Percentiles rank a stretch among this genome's conserved stretches.
These are phyloP conservation scores for Aldabrachelys gigantea DNA, from an alignment of 2,113 vertebrate species.

Conservation along the genomic window DNA sequence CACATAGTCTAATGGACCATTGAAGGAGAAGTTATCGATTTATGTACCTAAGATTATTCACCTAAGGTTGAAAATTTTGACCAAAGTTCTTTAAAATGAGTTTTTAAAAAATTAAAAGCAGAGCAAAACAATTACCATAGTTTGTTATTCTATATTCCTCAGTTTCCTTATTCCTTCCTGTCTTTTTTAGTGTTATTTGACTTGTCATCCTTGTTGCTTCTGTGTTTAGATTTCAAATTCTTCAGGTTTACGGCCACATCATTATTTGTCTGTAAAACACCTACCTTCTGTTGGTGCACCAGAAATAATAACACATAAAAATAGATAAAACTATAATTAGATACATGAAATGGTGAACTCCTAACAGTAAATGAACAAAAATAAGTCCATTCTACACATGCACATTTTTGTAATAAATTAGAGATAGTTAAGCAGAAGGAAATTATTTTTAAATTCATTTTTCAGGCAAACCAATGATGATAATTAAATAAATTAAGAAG, in stretches of 20 bases:
- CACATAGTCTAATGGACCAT: not conserved
- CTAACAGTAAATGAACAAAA: not conserved
- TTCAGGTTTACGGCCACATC: not conserved
- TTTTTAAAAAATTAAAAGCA: not conserved
- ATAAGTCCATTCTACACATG: not conserved
- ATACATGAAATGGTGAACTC: not conserved
- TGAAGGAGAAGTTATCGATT: not conserved
- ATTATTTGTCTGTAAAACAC: not conserved
- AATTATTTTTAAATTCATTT: not conserved
- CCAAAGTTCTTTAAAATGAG: not conserved
- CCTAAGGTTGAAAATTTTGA: not conserved
- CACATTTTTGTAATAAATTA: not conserved
- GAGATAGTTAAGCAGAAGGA: not conserved
- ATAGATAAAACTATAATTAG: rapidly evolving
- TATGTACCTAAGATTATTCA: not conserved
- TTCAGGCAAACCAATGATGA: rapidly evolving
- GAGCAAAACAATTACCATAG: not conserved
- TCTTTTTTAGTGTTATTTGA: not conserved
- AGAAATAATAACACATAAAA: not conserved
- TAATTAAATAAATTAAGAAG: not conserved
- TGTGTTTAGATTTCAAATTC: not conserved
- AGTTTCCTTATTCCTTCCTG: not conserved
- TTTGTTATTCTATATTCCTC: not conserved
- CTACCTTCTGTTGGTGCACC: not conserved
- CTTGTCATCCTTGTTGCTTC: not conserved